Evolutionary conservation across 2,888 invertebrate species (phyloP).

Genomic region (Eupithecia centaureata): DNA sequence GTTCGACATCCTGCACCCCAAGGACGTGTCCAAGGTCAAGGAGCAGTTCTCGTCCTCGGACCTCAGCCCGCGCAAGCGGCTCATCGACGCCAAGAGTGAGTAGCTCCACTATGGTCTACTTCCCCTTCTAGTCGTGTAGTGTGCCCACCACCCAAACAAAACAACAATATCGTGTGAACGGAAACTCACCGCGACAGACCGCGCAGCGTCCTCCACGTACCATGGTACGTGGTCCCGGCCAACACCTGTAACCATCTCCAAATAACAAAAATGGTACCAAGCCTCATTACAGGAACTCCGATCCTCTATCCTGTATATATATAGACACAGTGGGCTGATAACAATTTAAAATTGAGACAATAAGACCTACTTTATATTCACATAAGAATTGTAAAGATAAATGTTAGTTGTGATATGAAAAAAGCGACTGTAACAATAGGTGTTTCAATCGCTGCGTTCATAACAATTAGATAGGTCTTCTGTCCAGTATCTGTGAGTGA

Average conservation of each 20-base stretch:
- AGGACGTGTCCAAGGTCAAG: constrained; percentile 97
- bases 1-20: constrained; percentile 97
- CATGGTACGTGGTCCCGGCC: no score
- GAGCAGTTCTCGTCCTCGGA: constrained; percentile 96
- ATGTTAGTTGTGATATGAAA: not conserved
- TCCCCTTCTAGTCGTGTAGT: not conserved
- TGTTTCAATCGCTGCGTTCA: not conserved
- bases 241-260: no score
- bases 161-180: no score
- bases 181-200: no score
- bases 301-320: no score
- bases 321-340: not conserved
- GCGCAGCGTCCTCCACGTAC: no score
- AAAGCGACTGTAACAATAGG: not conserved
- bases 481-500: no score
- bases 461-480: not conserved
- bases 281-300: no score
- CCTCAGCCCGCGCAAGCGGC: constrained; percentile 92
- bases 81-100: constrained; percentile 96
- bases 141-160: no score
- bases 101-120: constrained; percentile 36
- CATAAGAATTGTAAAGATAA: not conserved
- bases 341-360: not conserved
- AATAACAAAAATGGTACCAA: no score
- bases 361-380: not conserved